Evolutionary conservation across 2,888 invertebrate species (phyloP).

Genomic region (Malacosoma neustria): DNA sequence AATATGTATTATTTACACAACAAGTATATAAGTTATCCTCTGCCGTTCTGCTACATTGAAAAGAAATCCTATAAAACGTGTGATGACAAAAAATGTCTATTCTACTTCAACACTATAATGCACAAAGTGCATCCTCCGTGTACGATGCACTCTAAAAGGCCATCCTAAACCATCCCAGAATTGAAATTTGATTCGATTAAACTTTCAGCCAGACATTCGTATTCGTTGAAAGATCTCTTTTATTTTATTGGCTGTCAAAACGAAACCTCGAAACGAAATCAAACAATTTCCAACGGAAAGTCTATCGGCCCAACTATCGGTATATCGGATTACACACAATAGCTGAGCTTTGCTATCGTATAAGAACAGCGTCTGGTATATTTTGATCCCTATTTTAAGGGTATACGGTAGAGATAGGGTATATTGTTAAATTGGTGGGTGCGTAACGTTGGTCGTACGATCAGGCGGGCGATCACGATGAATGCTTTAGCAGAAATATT

Average conservation of each 20-base stretch:
- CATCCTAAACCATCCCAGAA: too few relatives aligned
- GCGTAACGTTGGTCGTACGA: slow-evolving; percentile 52
- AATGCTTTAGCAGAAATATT: slow-evolving; percentile 74
- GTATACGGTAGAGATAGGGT: slow-evolving; percentile 23
- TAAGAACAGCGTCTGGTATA: slow-evolving; percentile 13
- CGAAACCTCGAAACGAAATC: slow-evolving; percentile 42
- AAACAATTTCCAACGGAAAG: slow-evolving; percentile 53
- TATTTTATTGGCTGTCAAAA: slow-evolving; percentile 33
- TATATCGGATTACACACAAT: slow-evolving; percentile 61
- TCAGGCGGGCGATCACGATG: slow-evolving; percentile 68
- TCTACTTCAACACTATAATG: too few relatives aligned
- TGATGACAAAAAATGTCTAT: too few relatives aligned
- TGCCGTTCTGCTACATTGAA: too few relatives aligned
- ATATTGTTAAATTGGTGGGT: slow-evolving; percentile 31
- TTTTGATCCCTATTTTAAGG: slow-evolving; percentile 27
- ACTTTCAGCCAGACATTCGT: background rate
- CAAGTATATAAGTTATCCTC: too few relatives aligned
- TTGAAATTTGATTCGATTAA: background rate
- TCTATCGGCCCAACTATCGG: slow-evolving; percentile 53
- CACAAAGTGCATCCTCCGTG: too few relatives aligned
- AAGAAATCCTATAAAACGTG: too few relatives aligned
- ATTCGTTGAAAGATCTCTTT: slow-evolving; percentile 4
- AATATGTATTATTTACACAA: too few relatives aligned
- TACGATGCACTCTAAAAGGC: too few relatives aligned
- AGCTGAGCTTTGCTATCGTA: slow-evolving; percentile 40